phyloP scores from a whole-genome alignment of 2,797 vertebrate species.

The Megalops cyprinoides region DNA sequence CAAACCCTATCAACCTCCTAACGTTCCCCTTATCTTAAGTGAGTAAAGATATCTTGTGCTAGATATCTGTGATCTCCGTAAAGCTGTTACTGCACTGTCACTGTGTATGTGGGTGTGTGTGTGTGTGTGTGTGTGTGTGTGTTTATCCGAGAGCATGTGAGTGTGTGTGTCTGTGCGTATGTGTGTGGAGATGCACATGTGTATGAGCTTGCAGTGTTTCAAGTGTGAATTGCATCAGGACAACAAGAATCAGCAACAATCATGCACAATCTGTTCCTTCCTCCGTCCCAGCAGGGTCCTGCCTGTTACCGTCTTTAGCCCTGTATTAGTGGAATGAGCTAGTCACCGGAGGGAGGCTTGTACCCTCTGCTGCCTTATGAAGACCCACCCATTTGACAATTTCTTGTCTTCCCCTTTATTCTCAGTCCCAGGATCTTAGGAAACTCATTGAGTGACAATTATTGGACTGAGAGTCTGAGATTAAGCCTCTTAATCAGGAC shows the following conservation, averaged over 20 bases:
- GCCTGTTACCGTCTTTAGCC: too few species aligned
- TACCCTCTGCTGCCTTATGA: too few species aligned
- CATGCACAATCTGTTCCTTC: too few species aligned
- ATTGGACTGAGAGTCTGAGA: neutral
- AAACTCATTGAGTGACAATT: neutral
- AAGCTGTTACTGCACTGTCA: neutral
- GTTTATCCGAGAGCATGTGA: neutral
- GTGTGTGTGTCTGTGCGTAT: neutral
- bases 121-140: neutral
- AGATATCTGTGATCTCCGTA: neutral
- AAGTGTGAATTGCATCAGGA: too few species aligned
- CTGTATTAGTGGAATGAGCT: too few species aligned
- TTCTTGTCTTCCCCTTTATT: too few species aligned
- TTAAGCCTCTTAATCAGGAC: neutral
- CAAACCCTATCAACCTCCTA: conserved; percentile 51
- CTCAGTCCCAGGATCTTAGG: too few species aligned
- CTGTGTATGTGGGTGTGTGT: neutral
- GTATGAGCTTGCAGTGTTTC: neutral
- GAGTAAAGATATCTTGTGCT: conserved; percentile 44
- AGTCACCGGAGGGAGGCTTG: too few species aligned
- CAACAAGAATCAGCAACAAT: too few species aligned
- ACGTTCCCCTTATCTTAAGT: conserved; percentile 52
- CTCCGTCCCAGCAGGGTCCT: too few species aligned
- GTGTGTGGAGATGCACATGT: too few species aligned
- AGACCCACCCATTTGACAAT: too few species aligned